Evolutionary conservation across 2,888 invertebrate species (phyloP), one percentile per base, ranked within the genome.

Genomic region (Sycophila texana): DNA sequence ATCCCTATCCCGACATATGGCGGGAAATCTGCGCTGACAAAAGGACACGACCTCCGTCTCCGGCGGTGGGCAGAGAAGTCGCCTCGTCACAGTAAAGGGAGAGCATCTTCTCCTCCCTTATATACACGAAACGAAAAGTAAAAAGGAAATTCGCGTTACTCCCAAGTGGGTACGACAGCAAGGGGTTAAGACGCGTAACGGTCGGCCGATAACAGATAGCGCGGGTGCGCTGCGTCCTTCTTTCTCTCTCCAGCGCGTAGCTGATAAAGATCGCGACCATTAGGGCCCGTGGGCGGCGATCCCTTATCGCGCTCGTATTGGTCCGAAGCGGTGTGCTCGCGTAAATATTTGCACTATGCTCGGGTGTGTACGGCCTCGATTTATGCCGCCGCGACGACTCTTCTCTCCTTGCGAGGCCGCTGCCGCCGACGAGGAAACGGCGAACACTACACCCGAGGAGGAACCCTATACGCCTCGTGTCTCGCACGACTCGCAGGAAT

Each of bases 341-440:
- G 71, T 76, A 77, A 77, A 77, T 71, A 71, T 77, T 77, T 72
- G 58, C 65, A 51, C 77, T n/a, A 47, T 57, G 49, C 65, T 47
- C 49, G 63, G 30, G 51, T 58, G 30, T 26, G 4, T 2, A 47
- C 53, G 10, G 22, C 60, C 63, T 13, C 63, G 39, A 66, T 58
- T 47, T 67, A 66, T 55, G 55, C 65, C 55, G 12, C 7, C 22
- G 13, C n/a, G 2, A 2, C 16, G 49, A 18, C 18, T 65, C 49
- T 49, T 26, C 61, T 61, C 61, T 26, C 30, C 26, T 61, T 60
- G 13, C 47, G 10, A 2, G 22, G 16, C 14, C 26, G 14, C 22
- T 22, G 60, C 16, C 63, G n/a, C 13, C 63, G n/a, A 0, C n/a
- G 53, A 53, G 53, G 16, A 7, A 51, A 51, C 0, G 18, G 39